These are phyloP conservation scores for Heliconius cydno DNA, from an alignment of 2,888 invertebrate species.

Conservation along the genomic window DNA sequence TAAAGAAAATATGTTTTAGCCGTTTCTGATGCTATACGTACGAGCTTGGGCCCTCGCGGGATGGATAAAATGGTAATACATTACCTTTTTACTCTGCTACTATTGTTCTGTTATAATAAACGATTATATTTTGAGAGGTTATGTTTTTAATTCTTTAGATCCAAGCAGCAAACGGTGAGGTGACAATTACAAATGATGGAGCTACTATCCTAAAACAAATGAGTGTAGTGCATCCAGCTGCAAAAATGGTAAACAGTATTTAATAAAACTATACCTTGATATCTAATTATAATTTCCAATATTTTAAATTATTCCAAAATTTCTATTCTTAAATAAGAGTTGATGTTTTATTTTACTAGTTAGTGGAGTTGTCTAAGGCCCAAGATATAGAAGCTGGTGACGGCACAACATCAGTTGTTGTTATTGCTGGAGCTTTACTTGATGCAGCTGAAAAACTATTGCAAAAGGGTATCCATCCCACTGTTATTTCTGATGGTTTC, in stretches of 20 bases:
- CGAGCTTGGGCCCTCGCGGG: conserved; percentile 98
- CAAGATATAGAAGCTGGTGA: conserved; percentile 99
- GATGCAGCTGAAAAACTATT: conserved; percentile 97
- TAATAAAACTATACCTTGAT: not conserved
- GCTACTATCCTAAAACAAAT: conserved; percentile 99
- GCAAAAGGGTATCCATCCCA: conserved; percentile 97
- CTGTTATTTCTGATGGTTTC: conserved; percentile 98
- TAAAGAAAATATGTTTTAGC: conserved; percentile 5
- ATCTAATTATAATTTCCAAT: too few relatives aligned
- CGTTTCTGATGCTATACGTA: conserved; percentile 94
- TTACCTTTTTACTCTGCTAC: conserved; percentile 19
- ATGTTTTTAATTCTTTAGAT: conserved; percentile 84
- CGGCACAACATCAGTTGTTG: conserved; percentile 99
- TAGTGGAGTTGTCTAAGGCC: conserved; percentile 98
- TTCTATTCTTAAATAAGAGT: not conserved
- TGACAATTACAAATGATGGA: conserved; percentile 99
- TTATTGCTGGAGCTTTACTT: conserved; percentile 97
- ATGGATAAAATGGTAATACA: conserved; percentile 99
- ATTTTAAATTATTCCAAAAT: too few relatives aligned
- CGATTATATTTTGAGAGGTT: not conserved
- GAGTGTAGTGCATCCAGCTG: conserved; percentile 98
- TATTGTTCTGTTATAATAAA: conserved; percentile 16
- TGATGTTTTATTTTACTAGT: conserved; percentile 75
- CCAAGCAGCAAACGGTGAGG: conserved; percentile 97
- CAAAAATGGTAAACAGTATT: conserved; percentile 92